Percentiles rank a stretch among this genome's conserved stretches.
Conservation (phyloP, 64 coral and sea anemone species). For the Montipora sp. region DNA sequence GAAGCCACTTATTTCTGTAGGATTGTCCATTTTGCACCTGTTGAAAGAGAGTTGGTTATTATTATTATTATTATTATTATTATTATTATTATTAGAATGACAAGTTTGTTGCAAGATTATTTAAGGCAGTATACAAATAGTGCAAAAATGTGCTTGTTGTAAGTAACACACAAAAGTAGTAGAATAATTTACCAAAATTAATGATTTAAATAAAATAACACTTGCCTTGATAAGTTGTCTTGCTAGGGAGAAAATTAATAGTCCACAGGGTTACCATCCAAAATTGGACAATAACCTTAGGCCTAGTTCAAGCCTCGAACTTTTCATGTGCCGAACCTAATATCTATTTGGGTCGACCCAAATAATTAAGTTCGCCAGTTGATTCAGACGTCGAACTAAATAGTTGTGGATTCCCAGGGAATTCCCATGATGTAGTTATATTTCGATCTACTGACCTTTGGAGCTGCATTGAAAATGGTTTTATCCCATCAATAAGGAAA, state of each 20-base stretch:
- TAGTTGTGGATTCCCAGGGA: conserved; percentile 52
- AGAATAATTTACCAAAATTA: not conserved
- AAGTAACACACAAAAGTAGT: not conserved
- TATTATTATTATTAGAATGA: not conserved
- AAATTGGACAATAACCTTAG: conserved; percentile 37
- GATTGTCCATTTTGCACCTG: conserved; percentile 56
- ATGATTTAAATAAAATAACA: not conserved
- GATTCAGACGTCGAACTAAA: no score
- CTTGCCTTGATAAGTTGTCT: not conserved
- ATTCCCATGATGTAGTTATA: conserved; percentile 53
- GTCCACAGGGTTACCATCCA: conserved; percentile 10
- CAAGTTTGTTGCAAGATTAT: not conserved
- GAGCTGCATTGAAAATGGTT: not conserved
- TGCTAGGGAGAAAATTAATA: not conserved
- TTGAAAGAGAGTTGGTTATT: conserved; percentile 1
- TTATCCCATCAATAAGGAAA: no score
- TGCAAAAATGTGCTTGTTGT: not conserved
- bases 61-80: no score
- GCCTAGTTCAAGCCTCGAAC: not conserved
- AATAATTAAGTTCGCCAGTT: no score
- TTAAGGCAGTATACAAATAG: not conserved
- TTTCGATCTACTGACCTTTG: conserved; percentile 43
- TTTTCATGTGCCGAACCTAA: no score
- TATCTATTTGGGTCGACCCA: no score
- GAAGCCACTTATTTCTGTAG: conserved; percentile 34